These are phyloP conservation scores for Aegotheles bennettii DNA, from an alignment of 2,113 vertebrate genomes.

Conservation along the genomic window DNA sequence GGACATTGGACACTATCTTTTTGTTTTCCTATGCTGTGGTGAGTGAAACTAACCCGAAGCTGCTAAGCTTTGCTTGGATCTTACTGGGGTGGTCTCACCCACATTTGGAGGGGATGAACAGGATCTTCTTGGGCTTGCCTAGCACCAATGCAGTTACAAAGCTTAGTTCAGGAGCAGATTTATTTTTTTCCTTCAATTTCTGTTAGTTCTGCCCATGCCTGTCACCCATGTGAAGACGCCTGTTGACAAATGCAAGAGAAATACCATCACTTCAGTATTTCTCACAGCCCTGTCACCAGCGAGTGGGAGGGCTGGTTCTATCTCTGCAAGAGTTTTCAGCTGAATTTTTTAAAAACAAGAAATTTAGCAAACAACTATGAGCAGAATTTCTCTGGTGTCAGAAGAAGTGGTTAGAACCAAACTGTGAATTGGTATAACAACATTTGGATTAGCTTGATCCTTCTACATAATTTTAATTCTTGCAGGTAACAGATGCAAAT, in stretches of 20 bases:
- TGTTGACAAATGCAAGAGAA: not conserved
- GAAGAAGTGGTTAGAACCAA: not conserved
- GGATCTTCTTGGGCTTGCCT: not conserved
- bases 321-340: not conserved
- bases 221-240: not conserved
- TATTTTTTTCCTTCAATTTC: not conserved
- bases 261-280: not conserved
- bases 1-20: conserved; percentile 89
- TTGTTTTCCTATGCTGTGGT: conserved; percentile 97
- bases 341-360: not conserved
- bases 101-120: not conserved
- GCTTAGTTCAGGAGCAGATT: not conserved
- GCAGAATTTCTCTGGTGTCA: not conserved
- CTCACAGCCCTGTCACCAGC: not conserved
- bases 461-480: not conserved
- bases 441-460: not conserved
- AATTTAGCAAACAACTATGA: not conserved
- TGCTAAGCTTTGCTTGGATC: not conserved
- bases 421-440: not conserved
- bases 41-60: conserved; percentile 51
- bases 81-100: not conserved
- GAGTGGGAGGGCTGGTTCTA: not conserved
- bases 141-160: not conserved
- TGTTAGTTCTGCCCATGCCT: not conserved
- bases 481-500: not conserved